Evolutionary conservation across 2,797 vertebrate genomes (phyloP), one percentile per base, ranked within the genome.

Genomic region (Hyperoplus lanceolatus): DNA sequence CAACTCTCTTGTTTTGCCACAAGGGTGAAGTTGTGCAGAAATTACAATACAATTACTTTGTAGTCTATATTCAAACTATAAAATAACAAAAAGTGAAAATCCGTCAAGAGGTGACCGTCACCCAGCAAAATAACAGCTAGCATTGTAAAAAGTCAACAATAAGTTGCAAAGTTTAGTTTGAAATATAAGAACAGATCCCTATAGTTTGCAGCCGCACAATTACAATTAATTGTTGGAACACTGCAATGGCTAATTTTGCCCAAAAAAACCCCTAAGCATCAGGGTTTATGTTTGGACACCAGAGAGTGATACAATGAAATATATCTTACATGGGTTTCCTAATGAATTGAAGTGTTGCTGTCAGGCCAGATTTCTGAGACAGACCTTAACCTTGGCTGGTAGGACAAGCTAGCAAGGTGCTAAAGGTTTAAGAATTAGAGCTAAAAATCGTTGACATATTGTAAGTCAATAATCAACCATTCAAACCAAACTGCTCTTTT

Each of bases 401-500:
- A 41, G 39, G 2, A 21, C 29, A 70, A 70, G 29, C 29, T 38
- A 16, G 36, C 56, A n/a, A 53, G 57, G 6, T 70, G 29, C 4
- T 50, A 53, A 67, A 58, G 50, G 46, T 72, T 75, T 21, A 76
- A n/a, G 8, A 65, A 77, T 65, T 61, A 7, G 71, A 45, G 8
- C 57, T 55, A 51, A 58, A 64, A 79, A 85, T 79, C 70, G 83
- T 71, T 85, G 36, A 85, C 76, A 43, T 0, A 29, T 42, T 51
- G 14, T 18, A 13, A 38, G 82, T 82, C 70, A 86, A 82, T 81
- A 48, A 80, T 80, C 63, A 84, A 84, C 75, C 45, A 29, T 51
- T 50, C 0, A 6, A 48, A 69, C 50, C 8, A 14, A 29, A 45
- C 29, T 43, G 12, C 9, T 63, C 39, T 53, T 14, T 56, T 66